These are phyloP conservation scores for Anticlea derivata DNA, from an alignment of 2,888 invertebrate species.

Conservation along the genomic window DNA sequence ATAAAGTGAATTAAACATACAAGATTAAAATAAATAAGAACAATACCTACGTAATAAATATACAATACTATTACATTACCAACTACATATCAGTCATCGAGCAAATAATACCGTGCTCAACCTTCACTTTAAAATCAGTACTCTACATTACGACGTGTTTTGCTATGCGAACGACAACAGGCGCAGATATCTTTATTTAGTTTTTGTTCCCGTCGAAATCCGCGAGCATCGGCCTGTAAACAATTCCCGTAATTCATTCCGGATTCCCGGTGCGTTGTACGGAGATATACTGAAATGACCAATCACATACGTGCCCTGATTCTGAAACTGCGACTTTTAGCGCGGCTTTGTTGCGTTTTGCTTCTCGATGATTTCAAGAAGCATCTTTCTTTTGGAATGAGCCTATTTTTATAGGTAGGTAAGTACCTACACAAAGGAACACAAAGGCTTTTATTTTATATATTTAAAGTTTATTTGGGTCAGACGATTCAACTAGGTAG, in stretches of 20 bases:
- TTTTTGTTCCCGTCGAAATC: constrained; percentile 46
- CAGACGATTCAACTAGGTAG: no score
- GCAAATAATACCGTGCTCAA: no score
- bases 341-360: constrained; percentile 15
- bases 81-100: no score
- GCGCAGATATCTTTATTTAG: constrained; percentile 36
- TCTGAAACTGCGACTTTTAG: constrained; percentile 61
- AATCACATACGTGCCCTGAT: constrained; percentile 73
- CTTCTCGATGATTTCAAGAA: constrained; percentile 10
- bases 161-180: constrained; percentile 43
- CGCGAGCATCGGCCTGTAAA: constrained; percentile 58
- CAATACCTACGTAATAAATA: no score
- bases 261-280: constrained; percentile 70
- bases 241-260: constrained; percentile 72
- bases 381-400: not conserved
- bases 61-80: no score
- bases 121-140: no score
- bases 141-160: constrained; percentile 23
- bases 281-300: constrained; percentile 81
- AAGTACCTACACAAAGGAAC: no score
- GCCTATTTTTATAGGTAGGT: no score
- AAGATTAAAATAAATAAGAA: no score
- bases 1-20: no score
- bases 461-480: no score
- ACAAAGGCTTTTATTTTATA: no score